Evolutionary conservation across 2,888 invertebrate species (phyloP).

Genomic region (Galerucella calmariensis): DNA sequence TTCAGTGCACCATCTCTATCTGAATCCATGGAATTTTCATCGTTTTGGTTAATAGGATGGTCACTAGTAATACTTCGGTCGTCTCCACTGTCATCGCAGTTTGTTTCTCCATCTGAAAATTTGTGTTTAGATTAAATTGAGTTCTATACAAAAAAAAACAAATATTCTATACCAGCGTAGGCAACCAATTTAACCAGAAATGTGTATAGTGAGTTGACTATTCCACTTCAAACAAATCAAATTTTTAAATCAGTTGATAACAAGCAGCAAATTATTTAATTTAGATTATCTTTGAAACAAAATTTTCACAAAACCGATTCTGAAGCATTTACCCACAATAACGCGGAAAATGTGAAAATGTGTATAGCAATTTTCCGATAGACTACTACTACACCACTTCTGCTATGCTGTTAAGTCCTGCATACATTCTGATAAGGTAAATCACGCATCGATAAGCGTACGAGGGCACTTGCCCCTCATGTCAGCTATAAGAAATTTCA

Average conservation of each 20-base stretch:
- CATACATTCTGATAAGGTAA: conserved; percentile 61
- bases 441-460: conserved; percentile 54
- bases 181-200: neutral
- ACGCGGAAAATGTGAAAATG: conserved; percentile 47
- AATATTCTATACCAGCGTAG: neutral
- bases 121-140: neutral
- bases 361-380: conserved; percentile 60
- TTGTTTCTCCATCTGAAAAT: conserved; percentile 71
- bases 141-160: neutral
- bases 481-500: conserved; percentile 57
- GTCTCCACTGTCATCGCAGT: conserved; percentile 73
- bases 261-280: too few species aligned
- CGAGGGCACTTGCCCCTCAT: conserved; percentile 44
- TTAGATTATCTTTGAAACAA: neutral
- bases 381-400: conserved; percentile 49
- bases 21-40: conserved; percentile 74
- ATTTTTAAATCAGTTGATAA: too few species aligned
- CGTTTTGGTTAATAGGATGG: conserved; percentile 67
- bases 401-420: conserved; percentile 60
- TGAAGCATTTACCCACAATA: conserved; percentile 28
- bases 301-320: neutral
- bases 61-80: conserved; percentile 72
- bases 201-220: neutral
- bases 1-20: conserved; percentile 72
- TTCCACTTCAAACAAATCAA: neutral